Evolutionary conservation across 2,888 invertebrate genomes (phyloP).

Genomic region (Dorcus parallelipipedus): DNA sequence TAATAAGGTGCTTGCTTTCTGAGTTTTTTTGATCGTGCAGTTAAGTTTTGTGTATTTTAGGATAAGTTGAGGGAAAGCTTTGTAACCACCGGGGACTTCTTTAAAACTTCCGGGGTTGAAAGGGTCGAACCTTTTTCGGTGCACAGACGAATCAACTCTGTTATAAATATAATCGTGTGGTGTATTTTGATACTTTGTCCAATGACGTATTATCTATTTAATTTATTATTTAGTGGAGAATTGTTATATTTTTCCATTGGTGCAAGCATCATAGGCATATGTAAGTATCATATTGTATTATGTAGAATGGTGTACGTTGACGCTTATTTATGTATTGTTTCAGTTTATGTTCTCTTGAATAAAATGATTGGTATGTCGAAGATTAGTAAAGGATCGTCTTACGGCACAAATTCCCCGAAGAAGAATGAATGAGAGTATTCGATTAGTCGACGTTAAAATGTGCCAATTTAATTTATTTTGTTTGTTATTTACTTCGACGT

Average conservation of each 20-base stretch:
- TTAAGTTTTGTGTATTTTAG: slow-evolving; percentile 42
- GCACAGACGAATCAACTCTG: slow-evolving; percentile 60
- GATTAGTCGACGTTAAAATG: background rate
- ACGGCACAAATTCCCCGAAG: slow-evolving; percentile 56
- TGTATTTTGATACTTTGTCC: slow-evolving; percentile 64
- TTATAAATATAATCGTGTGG: slow-evolving; percentile 74
- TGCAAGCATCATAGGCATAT: slow-evolving; percentile 65
- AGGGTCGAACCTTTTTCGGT: slow-evolving; percentile 58
- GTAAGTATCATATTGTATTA: slow-evolving; percentile 59
- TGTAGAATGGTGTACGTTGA: background rate
- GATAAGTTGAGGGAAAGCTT: slow-evolving; percentile 74
- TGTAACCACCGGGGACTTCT: slow-evolving; percentile 73
- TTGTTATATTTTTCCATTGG: slow-evolving; percentile 67
- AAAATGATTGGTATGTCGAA: slow-evolving; percentile 81
- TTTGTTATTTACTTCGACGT: background rate
- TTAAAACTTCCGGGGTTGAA: slow-evolving; percentile 68
- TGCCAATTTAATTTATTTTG: slow-evolving; percentile 2
- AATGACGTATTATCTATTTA: slow-evolving; percentile 66
- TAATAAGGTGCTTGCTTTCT: slow-evolving; percentile 58
- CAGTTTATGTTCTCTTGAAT: slow-evolving; percentile 75
- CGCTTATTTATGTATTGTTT: slow-evolving; percentile 40
- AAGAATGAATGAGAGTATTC: slow-evolving; percentile 9
- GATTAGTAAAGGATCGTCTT: slow-evolving; percentile 80
- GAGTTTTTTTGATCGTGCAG: background rate
- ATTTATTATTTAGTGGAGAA: slow-evolving; percentile 69